Conservation (phyloP, 2,113 vertebrate genomes). For the Eurystomus gularis region DNA sequence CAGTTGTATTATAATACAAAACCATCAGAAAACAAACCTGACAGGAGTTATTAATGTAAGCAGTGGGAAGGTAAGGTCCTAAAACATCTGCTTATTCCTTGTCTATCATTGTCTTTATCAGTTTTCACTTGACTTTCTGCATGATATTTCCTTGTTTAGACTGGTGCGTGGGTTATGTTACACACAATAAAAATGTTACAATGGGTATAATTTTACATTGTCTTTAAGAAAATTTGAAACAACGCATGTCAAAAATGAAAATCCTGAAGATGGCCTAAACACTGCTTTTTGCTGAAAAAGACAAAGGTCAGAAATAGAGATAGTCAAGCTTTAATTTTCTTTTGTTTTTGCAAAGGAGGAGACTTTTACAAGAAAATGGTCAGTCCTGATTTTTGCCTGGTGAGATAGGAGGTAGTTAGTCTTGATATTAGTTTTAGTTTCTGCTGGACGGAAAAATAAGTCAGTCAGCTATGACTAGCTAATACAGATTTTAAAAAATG, state of each 20-base stretch:
- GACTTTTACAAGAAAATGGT: neutral
- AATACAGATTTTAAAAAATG: neutral
- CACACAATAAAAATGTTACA: neutral
- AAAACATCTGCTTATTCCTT: neutral
- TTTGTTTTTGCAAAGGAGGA: neutral
- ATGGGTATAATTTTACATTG: neutral
- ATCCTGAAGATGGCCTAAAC: neutral
- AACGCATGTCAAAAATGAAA: neutral
- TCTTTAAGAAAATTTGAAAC: neutral
- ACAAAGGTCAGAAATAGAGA: neutral
- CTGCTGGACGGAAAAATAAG: neutral
- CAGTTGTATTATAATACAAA: neutral
- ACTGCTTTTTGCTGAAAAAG: neutral
- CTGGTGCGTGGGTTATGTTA: neutral
- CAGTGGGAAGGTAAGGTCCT: neutral
- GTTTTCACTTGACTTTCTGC: neutral
- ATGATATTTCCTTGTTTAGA: neutral
- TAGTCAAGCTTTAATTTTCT: neutral
- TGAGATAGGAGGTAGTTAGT: neutral
- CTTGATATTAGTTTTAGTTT: neutral
- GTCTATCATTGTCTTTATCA: neutral
- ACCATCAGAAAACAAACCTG: neutral
- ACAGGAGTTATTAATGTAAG: neutral
- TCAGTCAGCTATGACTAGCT: neutral
- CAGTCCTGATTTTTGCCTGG: neutral